Evolutionary conservation across 2,113 vertebrate species (phyloP).

Genomic region (Peucedramus taeniatus): DNA sequence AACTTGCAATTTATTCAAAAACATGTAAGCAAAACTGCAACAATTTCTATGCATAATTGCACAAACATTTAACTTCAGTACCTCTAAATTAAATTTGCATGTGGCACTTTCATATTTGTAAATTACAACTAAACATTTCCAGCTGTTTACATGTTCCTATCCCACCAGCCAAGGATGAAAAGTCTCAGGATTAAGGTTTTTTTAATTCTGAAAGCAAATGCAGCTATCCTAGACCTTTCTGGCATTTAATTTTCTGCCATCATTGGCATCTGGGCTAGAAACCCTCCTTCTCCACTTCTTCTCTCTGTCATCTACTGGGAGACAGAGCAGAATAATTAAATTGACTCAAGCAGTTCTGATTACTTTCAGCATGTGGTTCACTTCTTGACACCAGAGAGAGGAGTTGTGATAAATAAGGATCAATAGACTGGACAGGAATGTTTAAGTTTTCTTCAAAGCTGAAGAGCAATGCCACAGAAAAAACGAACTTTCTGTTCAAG

Average conservation of each 20-base stretch:
- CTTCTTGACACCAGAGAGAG: constrained; percentile 5
- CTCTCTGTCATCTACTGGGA: constrained; percentile 12
- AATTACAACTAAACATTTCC: neutral
- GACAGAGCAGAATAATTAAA: constrained; percentile 37
- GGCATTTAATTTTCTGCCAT: constrained; percentile 49
- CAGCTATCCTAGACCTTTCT: neutral
- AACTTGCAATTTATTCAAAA: neutral
- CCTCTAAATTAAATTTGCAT: neutral
- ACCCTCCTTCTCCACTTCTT: constrained; percentile 11
- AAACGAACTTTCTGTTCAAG: neutral
- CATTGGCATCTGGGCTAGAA: constrained; percentile 5
- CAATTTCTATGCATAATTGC: neutral
- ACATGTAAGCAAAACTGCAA: neutral
- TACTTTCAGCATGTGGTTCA: constrained; percentile 35
- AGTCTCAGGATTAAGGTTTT: neutral
- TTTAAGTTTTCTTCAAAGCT: constrained; percentile 23
- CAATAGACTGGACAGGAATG: constrained; percentile 16
- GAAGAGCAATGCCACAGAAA: neutral
- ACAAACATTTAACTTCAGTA: neutral
- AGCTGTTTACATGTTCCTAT: neutral
- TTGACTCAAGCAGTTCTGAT: constrained; percentile 44
- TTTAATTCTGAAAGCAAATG: constrained; percentile 53
- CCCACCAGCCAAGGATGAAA: neutral
- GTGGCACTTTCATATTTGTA: neutral
- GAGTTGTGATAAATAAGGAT: constrained; percentile 40